Evolutionary conservation across 2,113 vertebrate genomes (phyloP).

Genomic region (Aegotheles bennettii): DNA sequence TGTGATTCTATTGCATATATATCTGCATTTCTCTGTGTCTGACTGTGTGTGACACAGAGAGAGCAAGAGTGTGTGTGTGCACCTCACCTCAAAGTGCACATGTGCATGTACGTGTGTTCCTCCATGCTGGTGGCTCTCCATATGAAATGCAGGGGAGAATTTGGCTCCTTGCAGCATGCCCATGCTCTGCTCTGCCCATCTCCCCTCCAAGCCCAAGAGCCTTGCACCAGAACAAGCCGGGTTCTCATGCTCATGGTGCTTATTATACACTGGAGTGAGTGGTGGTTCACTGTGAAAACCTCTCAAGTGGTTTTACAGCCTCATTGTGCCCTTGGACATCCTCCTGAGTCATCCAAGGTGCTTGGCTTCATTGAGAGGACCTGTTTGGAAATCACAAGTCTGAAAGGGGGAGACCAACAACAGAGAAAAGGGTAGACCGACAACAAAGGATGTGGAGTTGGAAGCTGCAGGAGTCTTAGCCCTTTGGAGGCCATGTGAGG

Average conservation of each 20-base stretch:
- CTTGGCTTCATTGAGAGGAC: background rate
- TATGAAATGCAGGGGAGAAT: rapidly evolving
- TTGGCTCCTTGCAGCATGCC: background rate
- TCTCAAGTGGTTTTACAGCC: background rate
- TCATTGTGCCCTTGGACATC: background rate
- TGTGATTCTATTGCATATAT: too few species aligned
- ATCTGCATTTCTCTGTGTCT: too few species aligned
- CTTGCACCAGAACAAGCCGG: background rate
- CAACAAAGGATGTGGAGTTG: rapidly evolving
- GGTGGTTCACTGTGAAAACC: background rate
- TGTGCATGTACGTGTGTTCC: rapidly evolving
- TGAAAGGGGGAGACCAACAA: background rate
- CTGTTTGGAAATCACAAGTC: background rate
- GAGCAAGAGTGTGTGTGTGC: too few species aligned
- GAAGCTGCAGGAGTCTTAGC: background rate
- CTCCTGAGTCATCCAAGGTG: background rate
- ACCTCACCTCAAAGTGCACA: background rate
- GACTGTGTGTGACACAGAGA: background rate
- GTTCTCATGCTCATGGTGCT: background rate
- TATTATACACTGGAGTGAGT: background rate
- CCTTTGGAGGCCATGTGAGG: background rate
- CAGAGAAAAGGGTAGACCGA: background rate
- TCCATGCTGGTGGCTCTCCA: background rate
- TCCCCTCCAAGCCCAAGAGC: background rate
- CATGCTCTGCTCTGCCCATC: background rate